Evolutionary conservation across 2,888 invertebrate genomes (phyloP).

Genomic region (Aplocera efformata): DNA sequence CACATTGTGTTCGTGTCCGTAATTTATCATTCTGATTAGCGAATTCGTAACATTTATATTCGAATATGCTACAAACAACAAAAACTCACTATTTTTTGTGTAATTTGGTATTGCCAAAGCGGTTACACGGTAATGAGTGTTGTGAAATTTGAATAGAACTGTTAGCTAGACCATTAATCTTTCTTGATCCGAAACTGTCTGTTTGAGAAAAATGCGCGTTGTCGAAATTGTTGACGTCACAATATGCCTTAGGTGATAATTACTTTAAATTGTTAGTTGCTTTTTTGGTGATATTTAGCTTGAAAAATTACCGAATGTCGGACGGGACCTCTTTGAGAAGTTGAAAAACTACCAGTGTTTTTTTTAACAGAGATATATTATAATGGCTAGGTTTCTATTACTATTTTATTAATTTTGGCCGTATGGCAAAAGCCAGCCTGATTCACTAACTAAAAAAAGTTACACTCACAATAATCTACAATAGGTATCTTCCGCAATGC

Average conservation of each 20-base stretch:
- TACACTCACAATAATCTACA: no score
- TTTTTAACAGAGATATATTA: no score
- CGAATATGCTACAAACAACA: constrained; percentile 19
- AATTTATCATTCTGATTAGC: constrained; percentile 25
- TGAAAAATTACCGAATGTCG: background rate
- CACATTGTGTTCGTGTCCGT: constrained; percentile 21
- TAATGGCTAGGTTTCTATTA: no score
- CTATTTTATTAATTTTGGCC: no score
- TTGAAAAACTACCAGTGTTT: no score
- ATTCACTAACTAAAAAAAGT: no score
- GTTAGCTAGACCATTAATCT: constrained; percentile 65
- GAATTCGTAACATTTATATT: constrained; percentile 23
- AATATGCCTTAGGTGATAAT: constrained; percentile 38
- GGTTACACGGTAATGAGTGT: constrained; percentile 55
- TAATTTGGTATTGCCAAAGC: constrained; percentile 48
- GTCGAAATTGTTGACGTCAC: constrained; percentile 46
- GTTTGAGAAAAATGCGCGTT: constrained; percentile 54
- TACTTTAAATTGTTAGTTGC: constrained; percentile 31
- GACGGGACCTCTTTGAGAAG: no score
- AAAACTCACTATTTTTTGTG: constrained; percentile 33
- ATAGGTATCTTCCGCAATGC: no score
- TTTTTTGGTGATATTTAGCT: constrained; percentile 7
- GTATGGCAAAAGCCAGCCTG: no score
- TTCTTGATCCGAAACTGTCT: constrained; percentile 60
- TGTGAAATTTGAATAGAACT: constrained; percentile 58